These are phyloP conservation scores for Brachionus asplanchnoidis DNA, from an alignment of 1,140 invertebrate genomes.

Conservation along the genomic window DNA sequence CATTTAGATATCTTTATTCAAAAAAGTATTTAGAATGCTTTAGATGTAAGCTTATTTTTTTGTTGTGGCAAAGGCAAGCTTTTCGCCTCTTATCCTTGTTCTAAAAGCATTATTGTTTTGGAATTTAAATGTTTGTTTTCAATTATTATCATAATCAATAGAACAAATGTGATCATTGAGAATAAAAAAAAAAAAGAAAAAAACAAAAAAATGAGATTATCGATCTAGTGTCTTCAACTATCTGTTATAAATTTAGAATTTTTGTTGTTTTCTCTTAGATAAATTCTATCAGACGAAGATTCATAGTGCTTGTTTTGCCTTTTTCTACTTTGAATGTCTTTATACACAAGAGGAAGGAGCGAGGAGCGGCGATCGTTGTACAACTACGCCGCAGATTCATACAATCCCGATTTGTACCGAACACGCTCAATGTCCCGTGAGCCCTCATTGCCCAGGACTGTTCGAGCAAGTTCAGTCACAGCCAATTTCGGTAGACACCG, in stretches of 20 bases:
- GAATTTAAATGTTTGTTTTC: background rate
- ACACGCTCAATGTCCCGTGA: conserved; percentile 14
- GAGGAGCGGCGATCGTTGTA: background rate
- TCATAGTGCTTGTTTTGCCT: background rate
- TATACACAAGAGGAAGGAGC: conserved; percentile 16
- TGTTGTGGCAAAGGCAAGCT: background rate
- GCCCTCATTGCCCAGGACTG: background rate
- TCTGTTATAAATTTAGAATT: background rate
- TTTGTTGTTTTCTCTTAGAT: background rate
- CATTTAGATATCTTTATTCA: background rate
- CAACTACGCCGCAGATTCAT: conserved; percentile 9
- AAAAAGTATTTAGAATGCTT: background rate
- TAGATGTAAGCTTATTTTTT: conserved; percentile 19
- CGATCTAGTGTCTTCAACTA: background rate
- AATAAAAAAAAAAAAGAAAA: background rate
- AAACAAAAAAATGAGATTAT: background rate
- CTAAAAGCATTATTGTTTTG: conserved; percentile 1
- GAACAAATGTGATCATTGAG: background rate
- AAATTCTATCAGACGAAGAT: background rate
- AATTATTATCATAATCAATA: conserved; percentile 33
- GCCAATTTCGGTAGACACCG: background rate
- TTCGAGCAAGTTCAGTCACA: background rate
- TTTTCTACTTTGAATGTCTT: background rate
- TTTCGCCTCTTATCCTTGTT: background rate
- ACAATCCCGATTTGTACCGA: background rate